Evolutionary conservation across 2,113 vertebrate genomes (phyloP), one percentile per base, ranked within the genome.

Genomic region (Excalfactoria chinensis): DNA sequence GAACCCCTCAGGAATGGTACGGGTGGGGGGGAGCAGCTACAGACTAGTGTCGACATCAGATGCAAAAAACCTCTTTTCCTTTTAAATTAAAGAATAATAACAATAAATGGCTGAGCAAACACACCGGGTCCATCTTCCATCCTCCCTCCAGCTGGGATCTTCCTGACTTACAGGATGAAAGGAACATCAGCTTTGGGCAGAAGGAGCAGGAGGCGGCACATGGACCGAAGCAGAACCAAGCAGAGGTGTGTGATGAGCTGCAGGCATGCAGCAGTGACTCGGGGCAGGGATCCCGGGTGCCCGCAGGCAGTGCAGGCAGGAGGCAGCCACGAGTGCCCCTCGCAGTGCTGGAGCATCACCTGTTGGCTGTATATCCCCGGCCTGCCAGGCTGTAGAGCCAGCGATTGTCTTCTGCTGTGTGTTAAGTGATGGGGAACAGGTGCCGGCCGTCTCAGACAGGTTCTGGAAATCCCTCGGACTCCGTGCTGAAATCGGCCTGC

Each of bases 41-140:
- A 73, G 64, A 75, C 92, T 96, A 97, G 96, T 97, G 97, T 98
- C 95, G 95, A 88, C 64, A 84, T 58, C 46, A 73, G 93, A 94
- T 37, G 69, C 55, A 90, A 86, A 86, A 84, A 93, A 86, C 43
- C 80, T 13, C 6, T 72, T 86, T 62, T 73, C 56, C 41, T 95
- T 84, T 95, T 89, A 95, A 93, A 91, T 91, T 64, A 94, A 21
- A 19, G 40, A 37, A 32, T 19, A 79, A 82, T 48, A 71, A 69
- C 49, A 25, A 43, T 16, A 66, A 26, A 46, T 9, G 35, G n/a
- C 75, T 70, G 66, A 78, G 89, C 93, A 74, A 78, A 64, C 5
- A 5, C 68, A 85, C 71, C 58, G 88, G 74, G 73, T 69, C 19
- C 69, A 46, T 76, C 75, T 86, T 88, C 66, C 66, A 13, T 43